Conservation (phyloP, 2,113 vertebrate species). For the Plotosus lineatus region DNA sequence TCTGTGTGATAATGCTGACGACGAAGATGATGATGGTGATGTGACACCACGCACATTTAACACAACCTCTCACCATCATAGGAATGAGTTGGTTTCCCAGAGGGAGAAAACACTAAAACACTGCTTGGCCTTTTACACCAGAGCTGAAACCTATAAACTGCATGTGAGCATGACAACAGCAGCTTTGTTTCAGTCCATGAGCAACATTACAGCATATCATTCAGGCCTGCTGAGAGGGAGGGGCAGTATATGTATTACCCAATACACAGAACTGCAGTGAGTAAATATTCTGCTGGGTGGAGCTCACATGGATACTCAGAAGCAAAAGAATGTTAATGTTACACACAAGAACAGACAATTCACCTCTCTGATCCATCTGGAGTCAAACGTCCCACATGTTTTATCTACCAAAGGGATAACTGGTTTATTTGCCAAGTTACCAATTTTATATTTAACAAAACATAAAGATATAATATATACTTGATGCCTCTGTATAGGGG, state of each 20-base stretch:
- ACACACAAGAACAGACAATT: neutral
- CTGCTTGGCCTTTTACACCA: conserved; percentile 52
- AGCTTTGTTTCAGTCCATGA: conserved; percentile 65
- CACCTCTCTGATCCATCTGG: neutral
- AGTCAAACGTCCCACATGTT: neutral
- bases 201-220: conserved; percentile 33
- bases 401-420: neutral
- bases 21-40: neutral
- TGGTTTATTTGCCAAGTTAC: too few relatives aligned
- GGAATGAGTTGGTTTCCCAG: conserved; percentile 28
- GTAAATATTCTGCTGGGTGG: conserved; percentile 64
- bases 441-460: too few relatives aligned
- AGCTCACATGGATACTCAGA: conserved; percentile 56
- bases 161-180: conserved; percentile 67
- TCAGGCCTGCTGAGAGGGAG: conserved; percentile 17
- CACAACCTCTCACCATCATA: neutral
- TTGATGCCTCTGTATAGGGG: neutral
- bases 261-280: conserved; percentile 65
- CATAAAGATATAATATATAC: too few relatives aligned
- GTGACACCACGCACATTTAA: neutral
- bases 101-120: neutral
- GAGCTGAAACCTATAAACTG: conserved; percentile 59
- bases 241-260: conserved; percentile 53
- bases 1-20: neutral
- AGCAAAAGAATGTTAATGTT: conserved; percentile 26